A percentile compares a stretch with the other conserved stretches of the same genome.
Evolutionary conservation across 1,140 invertebrate species (phyloP).

Genomic region (Pinna nobilis): DNA sequence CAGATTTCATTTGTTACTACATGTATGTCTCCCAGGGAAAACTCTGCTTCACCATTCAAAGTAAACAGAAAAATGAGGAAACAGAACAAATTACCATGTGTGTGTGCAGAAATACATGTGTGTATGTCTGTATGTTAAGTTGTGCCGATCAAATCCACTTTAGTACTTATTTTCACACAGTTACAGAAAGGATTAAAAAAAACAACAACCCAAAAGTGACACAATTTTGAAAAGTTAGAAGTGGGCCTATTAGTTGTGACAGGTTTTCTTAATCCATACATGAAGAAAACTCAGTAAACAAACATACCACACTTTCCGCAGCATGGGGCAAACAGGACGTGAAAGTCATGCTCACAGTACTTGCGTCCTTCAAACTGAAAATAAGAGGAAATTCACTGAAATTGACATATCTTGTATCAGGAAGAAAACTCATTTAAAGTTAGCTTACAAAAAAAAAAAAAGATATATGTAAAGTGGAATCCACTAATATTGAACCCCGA

Average conservation of each 20-base stretch:
- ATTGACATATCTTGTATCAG: background rate
- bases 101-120: no score
- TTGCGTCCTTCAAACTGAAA: conserved; percentile 95
- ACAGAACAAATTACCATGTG: no score
- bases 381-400: conserved; percentile 17
- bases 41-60: no score
- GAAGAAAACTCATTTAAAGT: background rate
- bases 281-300: background rate
- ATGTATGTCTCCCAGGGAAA: no score
- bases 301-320: conserved; percentile 95
- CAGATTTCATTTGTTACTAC: no score
- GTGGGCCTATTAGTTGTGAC: background rate
- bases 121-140: no score
- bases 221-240: background rate
- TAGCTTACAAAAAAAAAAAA: background rate
- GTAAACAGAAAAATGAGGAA: no score
- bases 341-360: conserved; percentile 99
- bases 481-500: no score
- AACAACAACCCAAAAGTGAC: no score
- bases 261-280: background rate
- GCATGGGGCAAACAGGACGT: conserved; percentile 98
- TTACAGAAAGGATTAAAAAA: no score
- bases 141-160: no score
- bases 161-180: no score
- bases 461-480: conserved; percentile 3